Evolutionary conservation across 2,797 vertebrate species (phyloP).

Genomic region (Tragelaphus oryx): DNA sequence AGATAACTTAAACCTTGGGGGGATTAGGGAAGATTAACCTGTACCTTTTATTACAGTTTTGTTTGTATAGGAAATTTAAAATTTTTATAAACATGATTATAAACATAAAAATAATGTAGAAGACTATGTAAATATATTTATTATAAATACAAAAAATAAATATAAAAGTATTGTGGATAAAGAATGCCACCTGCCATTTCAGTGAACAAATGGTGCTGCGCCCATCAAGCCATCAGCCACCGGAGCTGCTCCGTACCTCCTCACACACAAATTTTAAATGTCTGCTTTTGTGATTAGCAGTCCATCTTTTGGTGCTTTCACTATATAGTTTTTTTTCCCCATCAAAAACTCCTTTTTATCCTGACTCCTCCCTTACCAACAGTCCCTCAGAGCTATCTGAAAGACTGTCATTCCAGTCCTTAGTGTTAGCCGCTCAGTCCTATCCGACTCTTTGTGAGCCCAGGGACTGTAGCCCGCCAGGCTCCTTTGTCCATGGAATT

Average conservation of each 20-base stretch:
- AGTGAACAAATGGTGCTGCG: not conserved
- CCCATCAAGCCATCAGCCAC: not conserved
- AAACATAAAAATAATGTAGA: not conserved
- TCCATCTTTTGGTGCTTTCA: not conserved
- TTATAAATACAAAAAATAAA: not conserved
- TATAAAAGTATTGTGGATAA: not conserved
- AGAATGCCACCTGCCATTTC: not conserved
- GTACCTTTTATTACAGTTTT: conserved; percentile 23
- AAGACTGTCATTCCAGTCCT: not conserved
- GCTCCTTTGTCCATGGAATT: not conserved
- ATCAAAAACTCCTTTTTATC: not conserved
- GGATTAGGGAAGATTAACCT: not conserved
- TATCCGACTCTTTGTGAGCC: not conserved
- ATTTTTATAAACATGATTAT: not conserved
- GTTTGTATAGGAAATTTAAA: conserved; percentile 12
- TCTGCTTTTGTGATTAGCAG: not conserved
- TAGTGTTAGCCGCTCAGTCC: not conserved
- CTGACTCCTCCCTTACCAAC: not conserved
- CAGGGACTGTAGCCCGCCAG: not conserved
- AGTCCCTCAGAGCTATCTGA: not conserved
- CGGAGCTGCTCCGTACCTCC: not conserved
- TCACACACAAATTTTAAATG: not conserved
- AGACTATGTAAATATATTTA: not conserved
- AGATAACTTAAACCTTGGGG: not conserved
- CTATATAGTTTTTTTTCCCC: not conserved